Percentiles rank a stretch among this genome's conserved stretches.
phyloP scores from a whole-genome alignment of 2,113 vertebrate genomes.

The Apteryx mantelli region DNA sequence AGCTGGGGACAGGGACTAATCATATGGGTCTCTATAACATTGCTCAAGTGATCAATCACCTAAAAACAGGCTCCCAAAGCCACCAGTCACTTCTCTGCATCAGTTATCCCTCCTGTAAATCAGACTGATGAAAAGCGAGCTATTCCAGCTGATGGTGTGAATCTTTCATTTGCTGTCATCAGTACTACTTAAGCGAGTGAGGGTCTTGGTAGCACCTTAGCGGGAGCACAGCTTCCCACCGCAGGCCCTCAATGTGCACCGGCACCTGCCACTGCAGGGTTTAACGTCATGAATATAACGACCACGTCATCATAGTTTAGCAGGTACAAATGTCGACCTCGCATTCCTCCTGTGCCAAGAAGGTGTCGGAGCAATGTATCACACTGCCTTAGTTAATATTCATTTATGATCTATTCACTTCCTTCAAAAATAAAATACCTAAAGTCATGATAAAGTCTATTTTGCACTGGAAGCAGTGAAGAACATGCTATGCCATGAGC shows the following conservation, averaged over 20 bases:
- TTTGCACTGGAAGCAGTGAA: neutral
- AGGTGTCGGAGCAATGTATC: neutral
- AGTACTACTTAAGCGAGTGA: neutral
- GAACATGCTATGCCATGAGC: neutral
- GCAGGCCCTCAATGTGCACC: neutral
- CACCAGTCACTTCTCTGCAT: neutral
- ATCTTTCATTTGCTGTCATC: rapidly evolving
- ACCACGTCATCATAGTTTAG: neutral
- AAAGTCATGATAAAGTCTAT: neutral
- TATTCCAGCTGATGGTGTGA: neutral
- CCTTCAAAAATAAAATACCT: neutral
- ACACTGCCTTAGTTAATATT: neutral
- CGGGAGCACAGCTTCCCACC: neutral
- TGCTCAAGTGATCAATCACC: neutral
- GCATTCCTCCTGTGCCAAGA: neutral
- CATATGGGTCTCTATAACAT: neutral
- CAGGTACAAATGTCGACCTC: neutral
- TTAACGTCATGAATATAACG: neutral
- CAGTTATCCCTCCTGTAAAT: neutral
- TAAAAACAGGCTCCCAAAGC: neutral
- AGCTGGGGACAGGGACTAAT: neutral
- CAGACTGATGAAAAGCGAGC: neutral
- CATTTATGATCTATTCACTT: neutral
- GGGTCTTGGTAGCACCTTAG: neutral
- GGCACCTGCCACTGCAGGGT: neutral